Evolutionary conservation across 2,888 invertebrate genomes (phyloP).

Genomic region (Cotesia congregata): DNA sequence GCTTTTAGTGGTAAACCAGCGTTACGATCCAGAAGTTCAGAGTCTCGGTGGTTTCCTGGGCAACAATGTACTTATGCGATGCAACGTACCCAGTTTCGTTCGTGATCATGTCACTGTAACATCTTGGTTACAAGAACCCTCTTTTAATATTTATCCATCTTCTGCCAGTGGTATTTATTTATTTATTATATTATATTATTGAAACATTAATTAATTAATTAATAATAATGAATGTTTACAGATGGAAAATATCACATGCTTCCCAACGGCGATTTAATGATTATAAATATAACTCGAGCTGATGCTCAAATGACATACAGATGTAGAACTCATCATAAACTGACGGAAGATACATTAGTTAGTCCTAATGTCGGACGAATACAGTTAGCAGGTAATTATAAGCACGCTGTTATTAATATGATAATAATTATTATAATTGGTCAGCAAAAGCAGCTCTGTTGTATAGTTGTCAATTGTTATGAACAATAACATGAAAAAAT

Average conservation of each 20-base stretch:
- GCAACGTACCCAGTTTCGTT: conserved; percentile 73
- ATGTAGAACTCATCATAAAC: conserved; percentile 75
- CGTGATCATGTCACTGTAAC: conserved; percentile 74
- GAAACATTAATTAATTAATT: not conserved
- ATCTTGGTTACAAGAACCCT: conserved; percentile 74
- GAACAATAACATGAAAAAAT: not conserved
- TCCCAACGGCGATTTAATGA: conserved; percentile 75
- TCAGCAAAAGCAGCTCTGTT: no score
- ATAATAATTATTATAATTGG: no score
- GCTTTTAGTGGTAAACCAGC: conserved; percentile 72
- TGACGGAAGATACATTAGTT: conserved; percentile 75
- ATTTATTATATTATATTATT: not conserved
- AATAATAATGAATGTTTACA: conserved; percentile 52
- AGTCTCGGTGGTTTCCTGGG: conserved; percentile 74
- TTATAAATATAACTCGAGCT: conserved; percentile 74
- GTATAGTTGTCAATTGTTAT: not conserved
- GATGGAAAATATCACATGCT: conserved; percentile 74
- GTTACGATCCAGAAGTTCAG: conserved; percentile 75
- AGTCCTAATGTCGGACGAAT: conserved; percentile 75
- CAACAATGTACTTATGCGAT: conserved; percentile 73
- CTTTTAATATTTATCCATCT: conserved; percentile 74
- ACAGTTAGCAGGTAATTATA: conserved; percentile 73
- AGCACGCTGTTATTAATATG: not conserved
- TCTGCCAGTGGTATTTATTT: conserved; percentile 71
- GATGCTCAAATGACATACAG: conserved; percentile 75